phyloP scores from a whole-genome alignment of 2,888 invertebrate species.

The Paralinhomoeus sp. region DNA sequence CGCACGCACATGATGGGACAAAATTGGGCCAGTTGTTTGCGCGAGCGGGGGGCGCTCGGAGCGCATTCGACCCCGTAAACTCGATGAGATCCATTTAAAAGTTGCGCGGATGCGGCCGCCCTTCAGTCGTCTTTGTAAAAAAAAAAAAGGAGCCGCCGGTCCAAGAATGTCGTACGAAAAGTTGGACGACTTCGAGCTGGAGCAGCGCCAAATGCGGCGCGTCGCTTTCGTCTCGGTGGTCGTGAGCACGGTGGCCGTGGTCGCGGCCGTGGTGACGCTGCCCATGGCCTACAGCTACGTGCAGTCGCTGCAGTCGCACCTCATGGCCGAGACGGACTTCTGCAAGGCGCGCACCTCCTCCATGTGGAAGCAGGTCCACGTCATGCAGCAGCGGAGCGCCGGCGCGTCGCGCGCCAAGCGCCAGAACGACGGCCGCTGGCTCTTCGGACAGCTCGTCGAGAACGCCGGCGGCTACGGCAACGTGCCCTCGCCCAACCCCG shows the following conservation, averaged over 20 bases:
- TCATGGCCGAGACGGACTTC: slow-evolving; percentile 23
- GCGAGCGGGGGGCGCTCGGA: no score
- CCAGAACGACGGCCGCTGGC: background rate
- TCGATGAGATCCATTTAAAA: no score
- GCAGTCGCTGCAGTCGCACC: slow-evolving; percentile 21
- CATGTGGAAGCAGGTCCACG: no score
- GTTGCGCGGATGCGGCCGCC: no score
- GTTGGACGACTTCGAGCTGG: background rate
- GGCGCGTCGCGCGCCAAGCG: background rate
- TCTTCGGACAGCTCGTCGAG: background rate
- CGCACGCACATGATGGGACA: no score
- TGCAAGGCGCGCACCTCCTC: slow-evolving; percentile 13
- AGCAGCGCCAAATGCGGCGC: slow-evolving; percentile 12
- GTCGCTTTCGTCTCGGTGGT: slow-evolving; percentile 24
- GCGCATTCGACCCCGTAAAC: no score
- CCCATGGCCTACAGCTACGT: slow-evolving; percentile 24
- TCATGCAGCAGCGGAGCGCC: no score
- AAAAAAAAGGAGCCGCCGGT: no score
- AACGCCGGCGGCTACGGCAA: background rate
- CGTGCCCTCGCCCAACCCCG: background rate
- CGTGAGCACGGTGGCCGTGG: slow-evolving; percentile 21
- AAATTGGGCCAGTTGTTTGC: no score
- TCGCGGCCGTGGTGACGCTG: slow-evolving; percentile 21
- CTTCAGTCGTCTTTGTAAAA: no score
- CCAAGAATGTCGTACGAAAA: background rate